Base-by-base conservation (phyloP, 2,888 invertebrate genomes). In the Tetramorium bicarinatum region DNA sequence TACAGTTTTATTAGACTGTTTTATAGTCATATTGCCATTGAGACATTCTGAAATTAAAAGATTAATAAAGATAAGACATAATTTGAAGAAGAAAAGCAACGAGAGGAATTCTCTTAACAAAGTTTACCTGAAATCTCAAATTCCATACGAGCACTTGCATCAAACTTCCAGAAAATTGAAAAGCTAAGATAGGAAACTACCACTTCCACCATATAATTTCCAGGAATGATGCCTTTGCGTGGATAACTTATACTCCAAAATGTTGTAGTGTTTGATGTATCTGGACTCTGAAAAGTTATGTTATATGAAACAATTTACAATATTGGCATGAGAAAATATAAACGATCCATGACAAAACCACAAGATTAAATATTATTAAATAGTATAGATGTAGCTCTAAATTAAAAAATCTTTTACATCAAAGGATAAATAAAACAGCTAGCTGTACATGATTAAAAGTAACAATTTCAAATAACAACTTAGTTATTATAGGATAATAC, bases 21-120 rank as follows among this genome's bases (percentile, higher is more conserved):
- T 94, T n/a, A 97, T 90, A 7, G 95, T 92, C 89, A 98, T 93
- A 72, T 96, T 95, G 13, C 98, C 98, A 93, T 97, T 97, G 47
- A 98, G 93, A 13, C 96, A 95, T 91, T 96, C 97, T 97, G 95
- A 54, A 95, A 95, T 83, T 25, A 62, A 29, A 67, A 69, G 6
- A 34, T 38, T 34, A 47, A 52, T 21, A 38, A 29, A n/a, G 18
- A 61, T 44, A 44, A 66, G 4, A 15, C 38, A 69, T 74, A 11
- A 64, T 64, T 54, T 47, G 15, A 79, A 29, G n/a, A 8, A 18
- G 0, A 83, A 13, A 64, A 56, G 13, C n/a, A 15, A 1, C 13
- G 2, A 18, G 18, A 47, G 1, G 29, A n/a, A 41, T 15, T n/a
- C 6, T 15, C 11, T 47, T 13, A 13, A 56, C 6, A 15, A 61